Base-by-base conservation (phyloP, 1,140 invertebrate genomes). In the Lanistes nyassanus region DNA sequence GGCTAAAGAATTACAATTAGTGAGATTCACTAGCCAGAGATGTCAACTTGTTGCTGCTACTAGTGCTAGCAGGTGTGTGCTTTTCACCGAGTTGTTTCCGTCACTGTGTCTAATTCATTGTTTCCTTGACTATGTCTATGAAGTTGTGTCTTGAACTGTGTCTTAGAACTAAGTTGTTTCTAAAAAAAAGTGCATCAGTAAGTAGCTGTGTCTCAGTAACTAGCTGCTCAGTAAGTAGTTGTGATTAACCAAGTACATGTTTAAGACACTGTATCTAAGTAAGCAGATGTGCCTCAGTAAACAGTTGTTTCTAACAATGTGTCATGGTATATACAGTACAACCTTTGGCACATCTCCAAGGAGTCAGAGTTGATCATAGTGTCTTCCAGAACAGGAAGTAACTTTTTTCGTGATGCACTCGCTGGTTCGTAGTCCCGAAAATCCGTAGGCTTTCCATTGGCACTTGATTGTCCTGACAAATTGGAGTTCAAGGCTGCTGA, bases 341-440 rank as follows among this genome's bases (percentile, higher is more conserved):
- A 85, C 85, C 84, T 85, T 37, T 86, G 84, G 39, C 81, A 80
- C 60, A 85, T 58, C 23, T 81, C 74, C 47, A 82, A 34, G 19
- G 55, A 58, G 31, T 70, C 19, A 1, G 72, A n/a, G 29, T 70
- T 31, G 37, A 76, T 77, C 16, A 58, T 60, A 19, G 76, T 55
- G 36, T 79, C 72, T 37, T 68, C 51, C 62, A 77, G 26, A n/a
- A 81, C 55, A 16, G 78, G 76, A 62, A 79, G 60, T 62, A 80
- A 31, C 74, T 79, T 56, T 51, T 81, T 77, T 34, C 72, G 36
- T 36, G 60, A n/a, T 31, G 66, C 58, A 36, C 55, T 70, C 21
- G 65, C 62, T 16, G 80, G 80, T 53, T 84, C 83, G 53, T 84
- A 84, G 76, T 84, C 83, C 34, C 79, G 34, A 66, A 78, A 76